Conservation (phyloP, 2,888 invertebrate genomes). For the Coenonympha glycerion region DNA sequence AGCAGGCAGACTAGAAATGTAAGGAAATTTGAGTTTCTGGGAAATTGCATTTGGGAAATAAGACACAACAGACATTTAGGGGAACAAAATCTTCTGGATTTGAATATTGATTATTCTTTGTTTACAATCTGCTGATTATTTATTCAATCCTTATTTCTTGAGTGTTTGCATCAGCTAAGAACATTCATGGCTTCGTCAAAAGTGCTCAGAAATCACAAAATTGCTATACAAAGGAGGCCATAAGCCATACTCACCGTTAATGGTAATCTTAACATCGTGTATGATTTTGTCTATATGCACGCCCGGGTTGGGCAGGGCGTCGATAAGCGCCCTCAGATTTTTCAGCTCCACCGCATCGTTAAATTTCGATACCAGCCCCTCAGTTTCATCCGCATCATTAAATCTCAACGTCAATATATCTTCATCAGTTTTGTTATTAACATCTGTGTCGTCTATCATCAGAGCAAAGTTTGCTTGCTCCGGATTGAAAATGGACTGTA, state of each 20-base stretch:
- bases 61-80: too few relatives aligned
- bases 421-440: constrained; percentile 42
- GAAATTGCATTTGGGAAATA: too few relatives aligned
- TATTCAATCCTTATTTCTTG: too few relatives aligned
- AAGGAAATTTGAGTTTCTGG: too few relatives aligned
- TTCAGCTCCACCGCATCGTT: constrained; percentile 31
- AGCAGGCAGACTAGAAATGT: too few relatives aligned
- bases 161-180: neutral
- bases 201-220: too few relatives aligned
- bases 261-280: constrained; percentile 80
- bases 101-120: too few relatives aligned
- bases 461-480: constrained; percentile 80
- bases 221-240: too few relatives aligned
- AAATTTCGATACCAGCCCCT: too few relatives aligned
- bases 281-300: constrained; percentile 78
- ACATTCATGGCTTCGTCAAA: neutral
- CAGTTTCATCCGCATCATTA: too few relatives aligned
- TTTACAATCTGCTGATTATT: too few relatives aligned
- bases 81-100: too few relatives aligned
- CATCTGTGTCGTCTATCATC: constrained; percentile 57
- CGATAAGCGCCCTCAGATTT: constrained; percentile 39
- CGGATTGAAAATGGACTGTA: constrained; percentile 79
- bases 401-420: constrained; percentile 44
- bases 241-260: constrained; percentile 63
- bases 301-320: constrained; percentile 72